Evolutionary conservation across 2,113 vertebrate genomes (phyloP).

Genomic region (Electrona antarctica): DNA sequence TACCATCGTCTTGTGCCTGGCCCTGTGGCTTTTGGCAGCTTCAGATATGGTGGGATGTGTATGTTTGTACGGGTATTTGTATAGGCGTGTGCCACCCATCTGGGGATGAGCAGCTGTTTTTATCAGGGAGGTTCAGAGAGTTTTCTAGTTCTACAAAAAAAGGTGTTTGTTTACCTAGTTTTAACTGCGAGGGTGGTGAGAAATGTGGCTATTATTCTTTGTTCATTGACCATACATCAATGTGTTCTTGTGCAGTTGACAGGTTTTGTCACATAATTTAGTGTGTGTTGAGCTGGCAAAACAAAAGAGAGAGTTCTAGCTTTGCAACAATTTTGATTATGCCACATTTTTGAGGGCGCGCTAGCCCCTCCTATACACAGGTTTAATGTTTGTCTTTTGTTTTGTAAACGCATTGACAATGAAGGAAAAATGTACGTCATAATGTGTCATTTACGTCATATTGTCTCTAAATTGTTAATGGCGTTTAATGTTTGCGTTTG

Average conservation of each 20-base stretch:
- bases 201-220: conserved; percentile 11
- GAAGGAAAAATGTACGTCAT: no score
- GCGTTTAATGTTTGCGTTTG: no score
- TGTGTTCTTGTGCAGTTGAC: neutral
- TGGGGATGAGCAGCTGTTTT: conserved; percentile 69
- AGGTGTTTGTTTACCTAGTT: conserved; percentile 33
- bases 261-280: neutral
- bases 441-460: no score
- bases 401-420: no score
- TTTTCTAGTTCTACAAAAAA: conserved; percentile 29
- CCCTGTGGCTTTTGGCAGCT: conserved; percentile 77
- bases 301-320: neutral
- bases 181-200: conserved; percentile 2
- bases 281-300: neutral
- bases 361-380: no score
- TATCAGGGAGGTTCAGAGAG: conserved; percentile 66
- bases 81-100: conserved; percentile 62
- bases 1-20: conserved; percentile 67
- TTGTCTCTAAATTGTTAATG: no score
- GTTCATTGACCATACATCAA: neutral
- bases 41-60: conserved; percentile 44
- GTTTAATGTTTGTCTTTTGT: no score
- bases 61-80: conserved; percentile 59
- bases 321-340: conserved; percentile 9
- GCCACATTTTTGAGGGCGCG: neutral